Conservation (phyloP, 2,888 invertebrate genomes). For the Cosmia trapezina region DNA sequence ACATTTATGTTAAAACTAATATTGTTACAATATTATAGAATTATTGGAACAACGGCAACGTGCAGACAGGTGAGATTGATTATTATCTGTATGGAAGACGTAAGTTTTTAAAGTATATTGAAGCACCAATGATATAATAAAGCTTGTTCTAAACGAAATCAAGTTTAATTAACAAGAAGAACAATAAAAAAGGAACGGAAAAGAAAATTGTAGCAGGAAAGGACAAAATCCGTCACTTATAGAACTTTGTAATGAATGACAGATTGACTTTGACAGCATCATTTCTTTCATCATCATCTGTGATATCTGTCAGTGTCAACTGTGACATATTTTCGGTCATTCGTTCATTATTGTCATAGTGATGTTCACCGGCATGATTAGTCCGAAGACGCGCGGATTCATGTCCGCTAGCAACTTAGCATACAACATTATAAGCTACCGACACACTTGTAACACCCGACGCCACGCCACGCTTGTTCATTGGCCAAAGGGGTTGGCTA, state of each 20-base stretch:
- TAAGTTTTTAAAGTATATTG: not conserved
- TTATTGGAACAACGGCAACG: constrained; percentile 34
- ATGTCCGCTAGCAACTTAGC: too few species aligned
- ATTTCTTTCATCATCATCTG: too few species aligned
- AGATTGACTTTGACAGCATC: too few species aligned
- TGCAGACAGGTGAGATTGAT: constrained; percentile 4
- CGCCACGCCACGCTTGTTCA: too few species aligned
- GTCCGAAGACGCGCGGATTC: too few species aligned
- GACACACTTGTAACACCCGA: too few species aligned
- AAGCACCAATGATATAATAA: constrained; percentile 7
- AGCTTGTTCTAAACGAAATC: constrained; percentile 17
- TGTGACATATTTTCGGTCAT: not conserved
- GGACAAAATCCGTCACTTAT: not conserved
- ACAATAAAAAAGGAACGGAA: constrained; percentile 5
- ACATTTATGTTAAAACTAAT: not conserved
- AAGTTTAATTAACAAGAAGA: not conserved
- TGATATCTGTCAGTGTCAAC: constrained; percentile 2
- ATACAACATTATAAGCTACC: too few species aligned
- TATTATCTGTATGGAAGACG: constrained; percentile 27
- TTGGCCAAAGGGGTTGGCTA: too few species aligned
- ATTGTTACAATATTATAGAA: constrained; percentile 12
- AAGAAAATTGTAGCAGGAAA: not conserved
- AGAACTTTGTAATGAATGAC: too few species aligned
- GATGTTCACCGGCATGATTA: not conserved
- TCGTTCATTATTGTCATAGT: not conserved